Evolutionary conservation across 2,113 vertebrate genomes (phyloP).

Genomic region (Cervus canadensis): DNA sequence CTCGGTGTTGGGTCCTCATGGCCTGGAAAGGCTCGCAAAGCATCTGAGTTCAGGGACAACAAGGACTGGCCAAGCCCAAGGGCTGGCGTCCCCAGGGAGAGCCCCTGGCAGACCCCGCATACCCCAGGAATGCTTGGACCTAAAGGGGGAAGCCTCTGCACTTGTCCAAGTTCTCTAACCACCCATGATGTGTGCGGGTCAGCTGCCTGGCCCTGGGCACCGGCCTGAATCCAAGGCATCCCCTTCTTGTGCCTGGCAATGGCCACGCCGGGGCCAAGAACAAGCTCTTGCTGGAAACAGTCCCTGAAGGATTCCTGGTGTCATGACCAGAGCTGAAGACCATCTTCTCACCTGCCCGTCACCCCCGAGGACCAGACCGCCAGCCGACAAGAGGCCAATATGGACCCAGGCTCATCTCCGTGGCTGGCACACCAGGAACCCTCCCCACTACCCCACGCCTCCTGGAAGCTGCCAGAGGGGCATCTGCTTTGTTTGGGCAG

Average conservation of each 20-base stretch:
- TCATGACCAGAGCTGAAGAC: neutral
- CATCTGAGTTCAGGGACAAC: accelerated
- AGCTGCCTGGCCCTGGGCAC: too few species aligned
- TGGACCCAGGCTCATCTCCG: neutral
- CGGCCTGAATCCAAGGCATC: accelerated
- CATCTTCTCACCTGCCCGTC: accelerated
- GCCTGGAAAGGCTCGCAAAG: neutral
- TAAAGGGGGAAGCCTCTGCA: accelerated
- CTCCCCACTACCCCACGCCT: accelerated
- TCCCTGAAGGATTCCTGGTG: neutral
- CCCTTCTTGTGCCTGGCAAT: too few species aligned
- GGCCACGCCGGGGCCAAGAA: neutral
- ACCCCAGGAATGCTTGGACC: neutral
- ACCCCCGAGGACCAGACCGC: neutral
- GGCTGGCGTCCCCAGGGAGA: neutral
- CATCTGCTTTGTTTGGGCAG: accelerated
- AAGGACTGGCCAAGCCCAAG: neutral
- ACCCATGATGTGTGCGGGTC: accelerated
- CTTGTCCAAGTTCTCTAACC: accelerated
- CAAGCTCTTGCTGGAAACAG: accelerated
- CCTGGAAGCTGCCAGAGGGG: neutral
- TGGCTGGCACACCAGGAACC: neutral
- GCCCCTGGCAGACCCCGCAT: neutral
- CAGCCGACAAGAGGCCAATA: neutral
- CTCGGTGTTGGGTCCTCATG: accelerated